Conservation (phyloP, 2,888 invertebrate genomes). For the Ypsolopha scabrella region DNA sequence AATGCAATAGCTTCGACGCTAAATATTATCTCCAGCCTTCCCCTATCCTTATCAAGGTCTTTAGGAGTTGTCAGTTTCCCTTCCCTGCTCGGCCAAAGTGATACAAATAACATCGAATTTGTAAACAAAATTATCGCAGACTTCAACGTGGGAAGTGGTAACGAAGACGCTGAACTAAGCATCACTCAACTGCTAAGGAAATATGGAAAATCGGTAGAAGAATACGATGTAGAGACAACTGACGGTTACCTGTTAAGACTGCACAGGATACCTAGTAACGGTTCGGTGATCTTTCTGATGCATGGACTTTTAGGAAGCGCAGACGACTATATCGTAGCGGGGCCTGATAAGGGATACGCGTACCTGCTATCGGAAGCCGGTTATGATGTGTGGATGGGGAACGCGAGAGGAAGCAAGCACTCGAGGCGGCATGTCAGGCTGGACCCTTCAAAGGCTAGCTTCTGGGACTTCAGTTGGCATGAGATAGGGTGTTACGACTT, state of each 20-base stretch:
- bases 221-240: conserved; percentile 28
- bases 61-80: conserved; percentile 18
- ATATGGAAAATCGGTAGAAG: conserved; percentile 32
- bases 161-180: conserved; percentile 30
- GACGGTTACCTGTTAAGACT: conserved; percentile 39
- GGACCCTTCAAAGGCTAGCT: conserved; percentile 42
- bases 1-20: conserved; percentile 18
- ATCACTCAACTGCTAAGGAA: conserved; percentile 28
- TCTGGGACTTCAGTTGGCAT: conserved; percentile 83
- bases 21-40: conserved; percentile 16
- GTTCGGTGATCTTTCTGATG: conserved; percentile 39
- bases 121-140: conserved; percentile 21
- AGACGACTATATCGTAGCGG: conserved; percentile 41
- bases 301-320: conserved; percentile 44
- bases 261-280: conserved; percentile 35
- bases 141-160: conserved; percentile 20
- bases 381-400: conserved; percentile 85
- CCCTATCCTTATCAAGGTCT: conserved; percentile 19
- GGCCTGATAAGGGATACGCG: conserved; percentile 33
- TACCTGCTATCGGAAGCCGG: conserved; percentile 70
- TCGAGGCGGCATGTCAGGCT: conserved; percentile 62
- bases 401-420: conserved; percentile 80
- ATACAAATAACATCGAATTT: conserved; percentile 19
- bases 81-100: conserved; percentile 11
- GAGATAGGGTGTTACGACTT: conserved; percentile 83